Conservation (phyloP, 2,797 vertebrate genomes). For the Atherinosoma microstoma region DNA sequence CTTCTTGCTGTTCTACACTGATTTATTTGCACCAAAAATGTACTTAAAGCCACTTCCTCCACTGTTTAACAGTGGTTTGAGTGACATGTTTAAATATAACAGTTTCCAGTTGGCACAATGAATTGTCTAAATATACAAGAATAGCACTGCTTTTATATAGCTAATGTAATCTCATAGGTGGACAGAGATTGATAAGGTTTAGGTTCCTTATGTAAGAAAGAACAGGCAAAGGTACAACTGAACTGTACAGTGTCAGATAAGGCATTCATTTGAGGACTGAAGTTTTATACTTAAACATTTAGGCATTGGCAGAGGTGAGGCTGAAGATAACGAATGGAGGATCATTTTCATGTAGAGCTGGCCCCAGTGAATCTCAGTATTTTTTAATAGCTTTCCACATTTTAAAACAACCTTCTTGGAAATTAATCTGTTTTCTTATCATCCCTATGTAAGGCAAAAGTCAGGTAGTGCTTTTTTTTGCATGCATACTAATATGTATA, state of each 20-base stretch:
- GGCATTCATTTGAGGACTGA: conserved; percentile 74
- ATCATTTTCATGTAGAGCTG: conserved; percentile 9
- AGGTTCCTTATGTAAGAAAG: conserved; percentile 37
- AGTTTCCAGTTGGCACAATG: conserved; percentile 22
- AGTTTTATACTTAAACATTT: conserved; percentile 43
- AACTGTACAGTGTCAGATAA: conserved; percentile 72
- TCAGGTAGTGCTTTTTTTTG: conserved; percentile 70
- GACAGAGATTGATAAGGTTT: conserved; percentile 44
- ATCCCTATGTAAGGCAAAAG: conserved; percentile 79
- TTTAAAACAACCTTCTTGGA: conserved; percentile 37
- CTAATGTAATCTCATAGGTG: conserved; percentile 50
- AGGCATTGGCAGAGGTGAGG: conserved; percentile 1
- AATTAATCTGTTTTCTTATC: conserved; percentile 48
- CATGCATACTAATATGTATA: conserved; percentile 81
- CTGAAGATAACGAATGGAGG: conserved; percentile 13
- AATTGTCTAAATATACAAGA: conserved; percentile 17
- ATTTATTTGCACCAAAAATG: conserved; percentile 47
- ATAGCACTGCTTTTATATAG: conserved; percentile 24
- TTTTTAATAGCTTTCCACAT: conserved; percentile 46
- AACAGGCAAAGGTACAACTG: conserved; percentile 59
- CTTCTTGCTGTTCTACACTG: conserved; percentile 35
- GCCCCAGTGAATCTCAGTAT: conserved; percentile 49
- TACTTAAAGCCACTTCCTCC: conserved; percentile 21
- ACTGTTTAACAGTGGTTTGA: conserved; percentile 30
- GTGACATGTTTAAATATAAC: conserved; percentile 38